phyloP scores from a whole-genome alignment of 2,888 invertebrate species.

The Hoplodrina ambigua region DNA sequence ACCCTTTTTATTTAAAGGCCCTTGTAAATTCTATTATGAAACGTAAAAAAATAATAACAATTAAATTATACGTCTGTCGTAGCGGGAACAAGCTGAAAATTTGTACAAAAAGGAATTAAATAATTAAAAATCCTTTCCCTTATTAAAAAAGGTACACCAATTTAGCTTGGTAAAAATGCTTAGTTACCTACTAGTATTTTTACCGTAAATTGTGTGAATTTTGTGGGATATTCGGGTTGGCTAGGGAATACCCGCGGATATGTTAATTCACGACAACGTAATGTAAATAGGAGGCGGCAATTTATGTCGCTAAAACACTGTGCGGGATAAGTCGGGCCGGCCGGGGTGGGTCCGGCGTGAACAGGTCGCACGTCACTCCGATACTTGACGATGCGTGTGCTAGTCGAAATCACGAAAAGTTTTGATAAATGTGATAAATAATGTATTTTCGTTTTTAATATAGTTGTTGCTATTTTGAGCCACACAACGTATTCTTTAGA shows the following conservation, averaged over 20 bases:
- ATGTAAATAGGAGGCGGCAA: slow-evolving; percentile 86
- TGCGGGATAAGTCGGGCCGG: slow-evolving; percentile 76
- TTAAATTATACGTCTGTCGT: slow-evolving; percentile 54
- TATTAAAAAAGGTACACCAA: slow-evolving; percentile 71
- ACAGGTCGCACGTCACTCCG: slow-evolving; percentile 33
- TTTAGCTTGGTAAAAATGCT: slow-evolving; percentile 53
- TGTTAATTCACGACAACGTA: slow-evolving; percentile 85
- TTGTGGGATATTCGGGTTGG: slow-evolving; percentile 78
- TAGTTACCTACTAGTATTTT: slow-evolving; percentile 46
- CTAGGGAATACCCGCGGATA: slow-evolving; percentile 85
- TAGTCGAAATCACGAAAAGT: no score
- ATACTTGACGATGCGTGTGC: slow-evolving; percentile 68
- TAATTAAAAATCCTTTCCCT: slow-evolving; percentile 67
- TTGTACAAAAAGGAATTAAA: slow-evolving; percentile 61
- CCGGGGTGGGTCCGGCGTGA: slow-evolving; percentile 33
- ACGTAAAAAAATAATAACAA: slow-evolving; percentile 49
- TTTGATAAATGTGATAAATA: no score
- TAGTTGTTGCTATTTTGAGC: no score
- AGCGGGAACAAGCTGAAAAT: slow-evolving; percentile 56
- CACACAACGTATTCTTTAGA: neutral
- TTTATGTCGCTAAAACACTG: slow-evolving; percentile 87
- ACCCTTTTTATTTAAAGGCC: slow-evolving; percentile 34
- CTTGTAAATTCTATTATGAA: slow-evolving; percentile 49
- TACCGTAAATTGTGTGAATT: slow-evolving; percentile 62
- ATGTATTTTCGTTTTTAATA: no score